Base-by-base conservation (phyloP, 2,888 invertebrate genomes). In the Papilio demoleus region DNA sequence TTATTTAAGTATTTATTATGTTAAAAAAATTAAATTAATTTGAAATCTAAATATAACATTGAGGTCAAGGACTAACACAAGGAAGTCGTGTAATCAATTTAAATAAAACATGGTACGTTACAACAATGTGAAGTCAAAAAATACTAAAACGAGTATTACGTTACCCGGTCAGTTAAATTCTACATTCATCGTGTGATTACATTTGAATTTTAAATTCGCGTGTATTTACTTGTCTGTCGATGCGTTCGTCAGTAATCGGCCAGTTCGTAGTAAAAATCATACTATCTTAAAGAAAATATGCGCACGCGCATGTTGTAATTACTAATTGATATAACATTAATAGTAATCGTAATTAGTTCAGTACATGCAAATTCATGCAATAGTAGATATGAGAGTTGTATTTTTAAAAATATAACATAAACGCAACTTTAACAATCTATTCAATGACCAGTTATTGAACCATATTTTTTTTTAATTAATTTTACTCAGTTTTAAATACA, bases 121-220 rank as follows among this genome's bases (percentile, higher is more conserved):
- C 68, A 63, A 63, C 67, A 63, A 40, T 60, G 24, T 8, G 24
- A 40, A 53, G 40, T 38, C 17, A 59, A 50, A 63, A 68, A 63
- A 58, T 47, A 64, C 63, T 68, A n/a, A 68, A 59, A 45, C 36
- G 19, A 53, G 22, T 62, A 38, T 68, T 68, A 47, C 68, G 68
- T 63, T 68, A 56, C 12, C n/a, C 34, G 24, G 34, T 19, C 47
- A 53, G 45, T 65, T 40, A 63, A 58, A 56, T 62, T 62, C 34
- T 38, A 47, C 11, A 68, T 68, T 68, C 68, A 47, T 47, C 36
- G 68, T 58, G 63, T 63, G 68, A 68, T 19, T 63, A 58, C 58
- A 68, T 68, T 68, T 68, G 62, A 68, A 68, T 47, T 63, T 58
- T 63, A 64, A 68, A 63, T 68, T 27, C 58, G 45, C 47, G 31